phyloP scores from a whole-genome alignment of 2,888 invertebrate genomes.

The Girardia tigrina region DNA sequence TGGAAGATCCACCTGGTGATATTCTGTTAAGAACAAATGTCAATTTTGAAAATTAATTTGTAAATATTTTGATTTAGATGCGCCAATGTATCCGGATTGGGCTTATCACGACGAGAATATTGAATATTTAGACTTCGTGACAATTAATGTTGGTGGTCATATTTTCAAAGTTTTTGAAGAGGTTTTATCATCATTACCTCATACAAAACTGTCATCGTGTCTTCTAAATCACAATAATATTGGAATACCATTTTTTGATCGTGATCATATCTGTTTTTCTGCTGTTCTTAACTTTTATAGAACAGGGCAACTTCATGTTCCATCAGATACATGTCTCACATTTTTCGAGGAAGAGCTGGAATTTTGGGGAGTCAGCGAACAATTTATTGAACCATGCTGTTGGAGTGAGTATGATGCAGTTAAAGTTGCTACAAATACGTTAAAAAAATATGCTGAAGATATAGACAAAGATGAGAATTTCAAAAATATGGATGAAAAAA shows the following conservation, averaged over 20 bases:
- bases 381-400: conserved; percentile 8
- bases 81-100: not conserved
- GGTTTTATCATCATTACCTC: not conserved
- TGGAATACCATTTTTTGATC: not conserved
- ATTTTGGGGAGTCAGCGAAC: conserved; percentile 8
- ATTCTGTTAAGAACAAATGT: too few species aligned
- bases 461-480: not conserved
- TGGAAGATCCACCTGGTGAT: too few species aligned
- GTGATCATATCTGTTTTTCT: not conserved
- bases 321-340: not conserved
- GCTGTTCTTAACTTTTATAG: not conserved
- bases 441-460: conserved; percentile 4
- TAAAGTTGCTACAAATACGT: not conserved
- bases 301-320: not conserved
- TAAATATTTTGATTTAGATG: not conserved
- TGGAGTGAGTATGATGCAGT: not conserved
- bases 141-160: not conserved
- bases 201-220: not conserved
- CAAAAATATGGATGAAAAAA: not conserved
- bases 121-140: not conserved
- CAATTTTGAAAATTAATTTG: too few species aligned
- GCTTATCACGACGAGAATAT: not conserved
- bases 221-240: not conserved
- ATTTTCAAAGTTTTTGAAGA: not conserved
- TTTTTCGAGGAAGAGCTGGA: not conserved